Percentiles rank a stretch among this genome's conserved stretches.
Conservation (phyloP, 2,888 invertebrate species). For the Ptycholaimellus sp. region DNA sequence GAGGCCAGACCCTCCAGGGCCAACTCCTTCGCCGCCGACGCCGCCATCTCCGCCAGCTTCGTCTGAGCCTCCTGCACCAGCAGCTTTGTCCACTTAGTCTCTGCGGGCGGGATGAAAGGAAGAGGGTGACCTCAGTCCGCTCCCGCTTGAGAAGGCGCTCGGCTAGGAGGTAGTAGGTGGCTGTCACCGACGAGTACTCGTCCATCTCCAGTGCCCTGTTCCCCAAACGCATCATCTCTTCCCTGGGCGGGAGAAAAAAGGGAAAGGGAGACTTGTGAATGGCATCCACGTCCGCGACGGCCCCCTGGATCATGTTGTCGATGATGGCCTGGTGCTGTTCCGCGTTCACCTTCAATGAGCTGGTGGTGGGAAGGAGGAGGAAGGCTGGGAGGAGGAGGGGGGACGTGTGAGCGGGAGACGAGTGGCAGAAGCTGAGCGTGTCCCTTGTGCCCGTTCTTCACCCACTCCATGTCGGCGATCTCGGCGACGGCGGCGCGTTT, state of each 20-base stretch:
- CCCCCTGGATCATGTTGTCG: slow-evolving; percentile 82
- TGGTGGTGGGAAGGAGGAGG: too few relatives aligned
- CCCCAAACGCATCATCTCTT: too few relatives aligned
- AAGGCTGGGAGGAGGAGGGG: too few relatives aligned
- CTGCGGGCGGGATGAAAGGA: neutral
- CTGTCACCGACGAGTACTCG: slow-evolving; percentile 91
- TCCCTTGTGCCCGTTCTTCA: slow-evolving; percentile 21
- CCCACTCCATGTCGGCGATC: slow-evolving; percentile 49
- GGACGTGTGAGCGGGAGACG: too few relatives aligned
- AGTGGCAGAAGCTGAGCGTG: too few relatives aligned
- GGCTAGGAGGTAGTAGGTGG: slow-evolving; percentile 83
- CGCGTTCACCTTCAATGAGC: too few relatives aligned
- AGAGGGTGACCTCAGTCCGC: slow-evolving; percentile 27
- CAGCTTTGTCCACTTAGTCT: neutral
- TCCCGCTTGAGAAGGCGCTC: slow-evolving; percentile 55
- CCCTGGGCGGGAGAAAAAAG: neutral
- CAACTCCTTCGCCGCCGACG: slow-evolving; percentile 1
- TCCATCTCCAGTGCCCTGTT: slow-evolving; percentile 75
- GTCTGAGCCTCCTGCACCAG: neutral
- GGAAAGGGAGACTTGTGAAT: slow-evolving; percentile 48
- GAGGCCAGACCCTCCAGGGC: neutral
- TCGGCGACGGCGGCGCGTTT: slow-evolving; percentile 62
- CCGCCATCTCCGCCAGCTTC: slow-evolving; percentile 1
- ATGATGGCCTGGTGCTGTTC: slow-evolving; percentile 67
- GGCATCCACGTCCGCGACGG: slow-evolving; percentile 74